These are phyloP conservation scores for Stenurella melanura DNA, from an alignment of 2,888 invertebrate genomes.

Conservation along the genomic window DNA sequence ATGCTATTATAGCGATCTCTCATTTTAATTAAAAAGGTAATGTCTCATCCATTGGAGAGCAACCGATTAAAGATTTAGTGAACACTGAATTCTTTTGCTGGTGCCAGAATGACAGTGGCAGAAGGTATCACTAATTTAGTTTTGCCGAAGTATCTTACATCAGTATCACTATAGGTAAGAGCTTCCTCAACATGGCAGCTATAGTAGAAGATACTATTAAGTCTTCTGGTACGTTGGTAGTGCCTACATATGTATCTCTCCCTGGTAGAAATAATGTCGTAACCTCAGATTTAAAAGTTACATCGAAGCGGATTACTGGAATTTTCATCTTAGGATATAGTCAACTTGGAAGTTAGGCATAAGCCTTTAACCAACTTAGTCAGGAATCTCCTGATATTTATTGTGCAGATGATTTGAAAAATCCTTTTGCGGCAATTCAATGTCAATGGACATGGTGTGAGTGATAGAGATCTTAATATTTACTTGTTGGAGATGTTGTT, in stretches of 20 bases:
- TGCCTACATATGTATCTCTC: slow-evolving; percentile 97
- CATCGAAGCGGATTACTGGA: slow-evolving; percentile 77
- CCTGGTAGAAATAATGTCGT: slow-evolving; percentile 87
- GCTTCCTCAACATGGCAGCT: slow-evolving; percentile 97
- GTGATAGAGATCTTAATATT: slow-evolving; percentile 95
- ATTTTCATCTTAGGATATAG: slow-evolving; percentile 83
- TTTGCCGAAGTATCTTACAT: slow-evolving; percentile 80
- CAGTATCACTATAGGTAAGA: slow-evolving; percentile 93
- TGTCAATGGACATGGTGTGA: slow-evolving; percentile 98
- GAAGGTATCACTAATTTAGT: slow-evolving; percentile 95
- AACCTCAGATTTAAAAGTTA: slow-evolving; percentile 92
- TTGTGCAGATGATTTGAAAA: slow-evolving; percentile 79
- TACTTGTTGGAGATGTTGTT: slow-evolving; percentile 97
- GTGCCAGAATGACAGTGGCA: slow-evolving; percentile 95
- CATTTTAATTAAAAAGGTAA: slow-evolving; percentile 83
- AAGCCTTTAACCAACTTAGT: slow-evolving; percentile 85
- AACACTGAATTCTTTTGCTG: slow-evolving; percentile 87
- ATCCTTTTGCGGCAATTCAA: slow-evolving; percentile 91
- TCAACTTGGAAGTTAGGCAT: slow-evolving; percentile 92
- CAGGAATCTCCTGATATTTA: slow-evolving; percentile 88
- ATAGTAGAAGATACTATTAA: slow-evolving; percentile 84
- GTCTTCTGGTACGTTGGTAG: slow-evolving; percentile 92
- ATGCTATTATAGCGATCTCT: slow-evolving; percentile 91
- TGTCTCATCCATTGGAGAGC: neutral
- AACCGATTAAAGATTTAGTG: slow-evolving; percentile 87